These are phyloP conservation scores for Agrotis exclamationis DNA, from an alignment of 2,888 invertebrate species.

Conservation along the genomic window DNA sequence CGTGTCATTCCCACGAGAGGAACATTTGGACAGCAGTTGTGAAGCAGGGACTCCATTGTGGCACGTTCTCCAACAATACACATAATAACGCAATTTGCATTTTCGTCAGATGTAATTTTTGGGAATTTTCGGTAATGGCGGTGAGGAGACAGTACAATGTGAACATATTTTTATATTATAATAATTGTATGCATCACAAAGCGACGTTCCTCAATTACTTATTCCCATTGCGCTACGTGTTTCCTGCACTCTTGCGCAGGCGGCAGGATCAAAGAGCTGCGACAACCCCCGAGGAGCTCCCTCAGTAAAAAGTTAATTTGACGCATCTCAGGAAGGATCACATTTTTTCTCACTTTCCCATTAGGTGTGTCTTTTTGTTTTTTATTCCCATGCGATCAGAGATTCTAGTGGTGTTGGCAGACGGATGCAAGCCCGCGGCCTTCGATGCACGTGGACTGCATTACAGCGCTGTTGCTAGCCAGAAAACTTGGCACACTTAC, in stretches of 20 bases:
- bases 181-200: conserved; percentile 50
- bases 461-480: conserved; percentile 72
- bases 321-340: conserved; percentile 72
- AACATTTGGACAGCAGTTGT: conserved; percentile 75
- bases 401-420: conserved; percentile 78
- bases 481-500: conserved; percentile 57
- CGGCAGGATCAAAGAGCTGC: conserved; percentile 75
- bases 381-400: conserved; percentile 75
- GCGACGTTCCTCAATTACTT: conserved; percentile 75
- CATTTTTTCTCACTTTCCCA: conserved; percentile 74
- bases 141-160: conserved; percentile 23
- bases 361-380: conserved; percentile 70
- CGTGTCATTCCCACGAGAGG: conserved; percentile 75
- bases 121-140: conserved; percentile 58
- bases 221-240: conserved; percentile 75
- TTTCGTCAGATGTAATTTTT: conserved; percentile 66
- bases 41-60: conserved; percentile 63
- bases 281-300: conserved; percentile 65
- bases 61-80: conserved; percentile 67
- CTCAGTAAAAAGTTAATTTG: conserved; percentile 79
- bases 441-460: conserved; percentile 83
- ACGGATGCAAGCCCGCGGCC: conserved; percentile 81
- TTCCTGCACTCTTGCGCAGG: conserved; percentile 74
- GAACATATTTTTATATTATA: conserved; percentile 14
- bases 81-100: conserved; percentile 70